Conservation (phyloP, 2,888 invertebrate genomes). For the Cremastinae sp. region DNA sequence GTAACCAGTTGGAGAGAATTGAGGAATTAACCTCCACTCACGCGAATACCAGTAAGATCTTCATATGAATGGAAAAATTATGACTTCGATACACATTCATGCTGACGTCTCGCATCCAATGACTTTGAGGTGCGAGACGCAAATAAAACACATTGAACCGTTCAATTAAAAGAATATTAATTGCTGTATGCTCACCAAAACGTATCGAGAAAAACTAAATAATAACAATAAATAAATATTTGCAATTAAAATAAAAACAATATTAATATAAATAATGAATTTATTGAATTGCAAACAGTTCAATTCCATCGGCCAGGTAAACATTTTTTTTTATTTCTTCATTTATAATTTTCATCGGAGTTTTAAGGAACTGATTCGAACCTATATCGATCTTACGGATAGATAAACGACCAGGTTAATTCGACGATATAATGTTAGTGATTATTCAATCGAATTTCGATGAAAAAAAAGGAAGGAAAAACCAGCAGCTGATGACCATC, state of each 20-base stretch:
- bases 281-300: too few relatives aligned
- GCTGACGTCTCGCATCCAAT: too few relatives aligned
- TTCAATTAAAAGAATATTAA: conserved; percentile 25
- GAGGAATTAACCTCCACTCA: conserved; percentile 58
- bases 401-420: conserved; percentile 25
- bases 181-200: background rate
- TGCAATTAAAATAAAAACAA: too few relatives aligned
- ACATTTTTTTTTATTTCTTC: conserved; percentile 10
- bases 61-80: conserved; percentile 16
- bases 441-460: conserved; percentile 21
- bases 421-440: conserved; percentile 14
- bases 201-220: too few relatives aligned
- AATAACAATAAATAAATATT: too few relatives aligned
- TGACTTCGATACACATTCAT: too few relatives aligned
- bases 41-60: conserved; percentile 50
- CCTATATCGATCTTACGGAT: background rate
- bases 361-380: background rate
- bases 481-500: conserved; percentile 38
- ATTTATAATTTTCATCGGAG: background rate
- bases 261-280: too few relatives aligned
- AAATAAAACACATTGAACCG: conserved; percentile 54
- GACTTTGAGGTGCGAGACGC: conserved; percentile 49
- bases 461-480: conserved; percentile 6
- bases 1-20: conserved; percentile 58
- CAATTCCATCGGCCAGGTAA: too few relatives aligned